Evolutionary conservation across 2,797 vertebrate species (phyloP).

Genomic region (Sebastes kiyomatsui): DNA sequence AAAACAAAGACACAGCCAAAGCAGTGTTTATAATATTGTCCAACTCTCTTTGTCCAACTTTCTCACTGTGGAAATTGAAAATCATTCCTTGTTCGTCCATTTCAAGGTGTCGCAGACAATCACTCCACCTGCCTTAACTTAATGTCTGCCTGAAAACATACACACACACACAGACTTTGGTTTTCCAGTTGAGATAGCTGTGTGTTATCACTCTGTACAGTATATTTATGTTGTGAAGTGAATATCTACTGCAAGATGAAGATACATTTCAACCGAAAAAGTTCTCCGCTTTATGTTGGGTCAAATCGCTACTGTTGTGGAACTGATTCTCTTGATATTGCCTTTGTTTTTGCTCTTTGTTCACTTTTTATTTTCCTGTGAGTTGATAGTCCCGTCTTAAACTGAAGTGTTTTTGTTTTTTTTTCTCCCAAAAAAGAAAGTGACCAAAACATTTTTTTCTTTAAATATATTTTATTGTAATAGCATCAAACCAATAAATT

Average conservation of each 20-base stretch:
- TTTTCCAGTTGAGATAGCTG: conserved; percentile 44
- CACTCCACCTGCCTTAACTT: conserved; percentile 76
- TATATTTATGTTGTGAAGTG: conserved; percentile 82
- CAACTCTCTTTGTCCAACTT: conserved; percentile 27
- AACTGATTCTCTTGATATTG: conserved; percentile 66
- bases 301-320: conserved; percentile 68
- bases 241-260: conserved; percentile 69
- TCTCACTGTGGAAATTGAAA: conserved; percentile 30
- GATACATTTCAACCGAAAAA: conserved; percentile 57
- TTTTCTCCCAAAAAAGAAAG: conserved; percentile 54
- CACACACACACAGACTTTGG: conserved; percentile 5
- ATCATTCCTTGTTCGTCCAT: conserved; percentile 26
- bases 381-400: conserved; percentile 57
- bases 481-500: conserved; percentile 81
- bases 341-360: conserved; percentile 45
- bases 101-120: conserved; percentile 69
- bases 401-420: conserved; percentile 28
- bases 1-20: not conserved
- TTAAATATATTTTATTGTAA: conserved; percentile 84
- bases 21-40: conserved; percentile 41
- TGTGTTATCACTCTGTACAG: conserved; percentile 71
- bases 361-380: conserved; percentile 47
- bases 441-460: conserved; percentile 69
- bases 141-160: conserved; percentile 39
- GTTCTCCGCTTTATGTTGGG: conserved; percentile 66